phyloP scores from a whole-genome alignment of 2,113 vertebrate species.

The Channa argus region DNA sequence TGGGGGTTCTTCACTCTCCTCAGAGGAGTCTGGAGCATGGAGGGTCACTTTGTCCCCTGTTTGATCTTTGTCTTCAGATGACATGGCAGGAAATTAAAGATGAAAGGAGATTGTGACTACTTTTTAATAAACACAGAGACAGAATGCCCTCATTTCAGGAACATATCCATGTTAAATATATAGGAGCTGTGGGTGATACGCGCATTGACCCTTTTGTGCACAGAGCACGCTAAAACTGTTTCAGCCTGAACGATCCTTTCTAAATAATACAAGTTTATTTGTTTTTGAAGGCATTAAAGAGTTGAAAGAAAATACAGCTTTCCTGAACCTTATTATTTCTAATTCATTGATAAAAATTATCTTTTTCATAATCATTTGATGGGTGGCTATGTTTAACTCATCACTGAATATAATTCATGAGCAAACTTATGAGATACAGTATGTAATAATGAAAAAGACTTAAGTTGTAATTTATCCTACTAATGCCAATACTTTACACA shows the following conservation, averaged over 20 bases:
- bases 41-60: constrained; percentile 82
- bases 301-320: constrained; percentile 26
- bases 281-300: constrained; percentile 34
- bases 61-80: constrained; percentile 83
- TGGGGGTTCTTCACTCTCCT: constrained; percentile 59
- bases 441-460: constrained; percentile 26
- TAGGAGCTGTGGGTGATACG: constrained; percentile 37
- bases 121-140: constrained; percentile 81
- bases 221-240: constrained; percentile 2
- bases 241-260: background rate
- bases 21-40: constrained; percentile 72
- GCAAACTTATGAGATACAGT: constrained; percentile 27
- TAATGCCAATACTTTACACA: constrained; percentile 41
- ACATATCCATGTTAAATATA: constrained; percentile 49
- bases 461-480: constrained; percentile 61
- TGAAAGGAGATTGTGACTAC: constrained; percentile 80
- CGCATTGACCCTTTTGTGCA: constrained; percentile 25
- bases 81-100: constrained; percentile 84
- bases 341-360: constrained; percentile 48
- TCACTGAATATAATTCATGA: constrained; percentile 38
- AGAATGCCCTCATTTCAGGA: constrained; percentile 70
- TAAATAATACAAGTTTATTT: constrained; percentile 34
- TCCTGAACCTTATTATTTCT: constrained; percentile 38
- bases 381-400: constrained; percentile 46
- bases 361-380: constrained; percentile 45